These are phyloP conservation scores for Pocillopora grandis DNA, from an alignment of 92 coral and sea anemone species.

Conservation along the genomic window DNA sequence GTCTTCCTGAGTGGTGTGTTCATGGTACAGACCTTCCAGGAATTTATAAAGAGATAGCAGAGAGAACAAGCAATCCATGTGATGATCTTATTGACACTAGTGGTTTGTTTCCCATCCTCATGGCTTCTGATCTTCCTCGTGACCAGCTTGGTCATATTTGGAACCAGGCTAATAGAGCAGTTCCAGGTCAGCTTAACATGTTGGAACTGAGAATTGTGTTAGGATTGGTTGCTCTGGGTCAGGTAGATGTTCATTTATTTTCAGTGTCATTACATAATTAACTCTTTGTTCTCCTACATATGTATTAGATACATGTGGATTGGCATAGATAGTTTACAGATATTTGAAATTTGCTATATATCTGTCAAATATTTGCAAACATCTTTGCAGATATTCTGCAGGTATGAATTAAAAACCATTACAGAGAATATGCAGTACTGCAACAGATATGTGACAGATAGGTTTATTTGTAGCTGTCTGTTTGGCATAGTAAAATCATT, in stretches of 20 bases:
- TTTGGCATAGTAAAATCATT: no score
- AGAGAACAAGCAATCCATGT: conserved; percentile 53
- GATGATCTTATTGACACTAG: conserved; percentile 71
- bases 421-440: no score
- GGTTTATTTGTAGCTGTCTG: no score
- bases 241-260: conserved; percentile 53
- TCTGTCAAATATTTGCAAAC: no score
- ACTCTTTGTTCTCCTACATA: not conserved
- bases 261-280: not conserved
- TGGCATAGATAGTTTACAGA: no score
- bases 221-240: conserved; percentile 93
- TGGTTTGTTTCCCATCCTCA: conserved; percentile 74
- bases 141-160: conserved; percentile 92
- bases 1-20: conserved; percentile 86
- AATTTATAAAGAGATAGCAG: conserved; percentile 79
- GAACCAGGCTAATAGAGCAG: conserved; percentile 76
- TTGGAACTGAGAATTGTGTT: conserved; percentile 86
- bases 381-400: no score
- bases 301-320: no score
- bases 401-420: no score
- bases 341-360: no score
- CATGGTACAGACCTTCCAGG: conserved; percentile 78
- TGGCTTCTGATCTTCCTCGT: conserved; percentile 86
- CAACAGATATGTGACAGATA: no score
- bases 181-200: conserved; percentile 83